phyloP scores from a whole-genome alignment of 1,140 invertebrate species.

The Pseudomyrmex pallidus region DNA sequence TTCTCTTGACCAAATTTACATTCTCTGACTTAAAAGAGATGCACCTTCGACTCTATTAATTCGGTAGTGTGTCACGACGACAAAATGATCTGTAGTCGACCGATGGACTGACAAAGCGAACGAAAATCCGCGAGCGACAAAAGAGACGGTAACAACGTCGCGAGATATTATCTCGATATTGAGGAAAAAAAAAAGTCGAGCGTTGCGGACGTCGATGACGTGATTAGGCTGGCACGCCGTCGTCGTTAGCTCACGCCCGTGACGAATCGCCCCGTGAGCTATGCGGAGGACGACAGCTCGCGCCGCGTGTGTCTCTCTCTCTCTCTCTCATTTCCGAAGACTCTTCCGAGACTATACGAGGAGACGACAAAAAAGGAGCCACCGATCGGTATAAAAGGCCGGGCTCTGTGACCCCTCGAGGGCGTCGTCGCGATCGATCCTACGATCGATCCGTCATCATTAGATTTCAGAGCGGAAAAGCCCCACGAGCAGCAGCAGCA shows the following conservation, averaged over 20 bases:
- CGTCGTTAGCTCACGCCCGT: conserved; percentile 66
- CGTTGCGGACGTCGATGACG: conserved; percentile 67
- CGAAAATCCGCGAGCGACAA: conserved; percentile 18
- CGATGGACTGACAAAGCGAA: neutral
- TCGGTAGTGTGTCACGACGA: neutral
- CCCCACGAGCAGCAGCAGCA: neutral
- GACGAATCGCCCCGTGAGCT: conserved; percentile 72
- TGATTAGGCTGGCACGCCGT: conserved; percentile 68
- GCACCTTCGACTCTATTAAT: neutral
- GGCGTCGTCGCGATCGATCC: conserved; percentile 50
- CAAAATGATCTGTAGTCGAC: too few species aligned
- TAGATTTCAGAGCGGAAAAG: conserved; percentile 40
- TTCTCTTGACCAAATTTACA: neutral
- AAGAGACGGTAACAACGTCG: conserved; percentile 55
- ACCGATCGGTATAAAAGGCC: conserved; percentile 35
- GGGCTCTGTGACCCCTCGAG: conserved; percentile 41
- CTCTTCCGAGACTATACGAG: conserved; percentile 35
- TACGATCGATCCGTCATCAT: conserved; percentile 77
- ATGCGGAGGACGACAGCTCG: conserved; percentile 62
- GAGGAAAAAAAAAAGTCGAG: conserved; percentile 62
- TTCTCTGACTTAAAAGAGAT: conserved; percentile 18
- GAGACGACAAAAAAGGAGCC: conserved; percentile 58
- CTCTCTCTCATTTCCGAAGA: conserved; percentile 35
- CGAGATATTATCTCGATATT: conserved; percentile 54
- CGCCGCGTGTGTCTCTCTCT: conserved; percentile 46